phyloP scores from a whole-genome alignment of 2,888 invertebrate species.

The Yponomeuta malinellus region DNA sequence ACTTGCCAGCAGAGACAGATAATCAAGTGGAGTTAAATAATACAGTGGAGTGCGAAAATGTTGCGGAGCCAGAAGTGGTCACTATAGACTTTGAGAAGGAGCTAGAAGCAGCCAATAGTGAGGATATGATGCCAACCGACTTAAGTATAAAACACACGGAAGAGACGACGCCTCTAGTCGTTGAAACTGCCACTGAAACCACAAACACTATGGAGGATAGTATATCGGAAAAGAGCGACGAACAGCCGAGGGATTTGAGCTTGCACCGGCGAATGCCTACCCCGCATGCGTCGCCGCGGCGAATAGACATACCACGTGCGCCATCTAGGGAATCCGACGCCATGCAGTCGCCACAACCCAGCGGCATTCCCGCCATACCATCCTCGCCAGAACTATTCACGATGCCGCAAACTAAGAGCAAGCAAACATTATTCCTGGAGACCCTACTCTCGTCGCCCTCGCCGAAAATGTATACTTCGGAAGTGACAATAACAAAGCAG shows the following conservation, averaged over 20 bases:
- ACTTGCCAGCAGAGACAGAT: conserved; percentile 24
- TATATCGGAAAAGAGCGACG: conserved; percentile 65
- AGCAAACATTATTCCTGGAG: conserved; percentile 77
- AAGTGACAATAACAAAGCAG: conserved; percentile 70
- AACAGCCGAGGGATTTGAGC: conserved; percentile 77
- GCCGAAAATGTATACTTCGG: conserved; percentile 75
- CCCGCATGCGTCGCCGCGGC: conserved; percentile 55
- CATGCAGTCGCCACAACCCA: conserved; percentile 83
- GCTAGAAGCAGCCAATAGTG: conserved; percentile 32
- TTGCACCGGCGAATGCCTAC: conserved; percentile 70
- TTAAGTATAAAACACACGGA: conserved; percentile 62
- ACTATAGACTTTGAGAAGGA: conserved; percentile 21
- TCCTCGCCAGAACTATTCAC: conserved; percentile 81
- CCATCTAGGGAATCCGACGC: conserved; percentile 82
- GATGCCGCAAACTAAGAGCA: conserved; percentile 57
- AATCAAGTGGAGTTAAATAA: background rate
- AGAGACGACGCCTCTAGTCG: conserved; percentile 32
- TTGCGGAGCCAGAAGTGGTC: background rate
- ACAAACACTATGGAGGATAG: conserved; percentile 46
- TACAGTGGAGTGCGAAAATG: conserved; percentile 1
- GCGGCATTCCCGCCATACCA: conserved; percentile 81
- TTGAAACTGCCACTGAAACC: conserved; percentile 33
- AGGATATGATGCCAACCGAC: conserved; percentile 74
- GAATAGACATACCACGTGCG: conserved; percentile 73
- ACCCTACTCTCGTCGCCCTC: conserved; percentile 77